phyloP scores from a whole-genome alignment of 2,797 vertebrate genomes.

The Micromesistius poutassou region DNA sequence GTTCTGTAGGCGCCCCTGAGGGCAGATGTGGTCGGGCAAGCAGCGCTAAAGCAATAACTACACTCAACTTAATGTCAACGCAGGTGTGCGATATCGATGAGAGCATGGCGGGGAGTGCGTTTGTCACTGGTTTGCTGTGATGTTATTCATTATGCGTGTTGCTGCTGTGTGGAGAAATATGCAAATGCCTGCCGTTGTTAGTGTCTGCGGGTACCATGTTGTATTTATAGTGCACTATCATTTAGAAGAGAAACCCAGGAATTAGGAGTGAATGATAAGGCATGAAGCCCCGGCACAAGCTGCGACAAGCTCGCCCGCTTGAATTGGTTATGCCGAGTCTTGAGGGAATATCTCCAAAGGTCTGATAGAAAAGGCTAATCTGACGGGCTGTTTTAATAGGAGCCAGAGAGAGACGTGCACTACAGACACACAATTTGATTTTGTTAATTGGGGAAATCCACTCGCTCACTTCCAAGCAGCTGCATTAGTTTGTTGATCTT shows the following conservation, averaged over 20 bases:
- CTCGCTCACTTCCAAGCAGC: neutral
- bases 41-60: no score
- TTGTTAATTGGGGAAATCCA: neutral
- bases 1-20: no score
- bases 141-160: neutral
- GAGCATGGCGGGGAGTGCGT: no score
- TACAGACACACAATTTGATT: neutral
- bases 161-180: neutral
- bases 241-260: neutral
- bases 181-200: no score
- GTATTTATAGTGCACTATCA: neutral
- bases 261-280: neutral
- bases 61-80: no score
- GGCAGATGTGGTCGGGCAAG: no score
- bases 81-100: no score
- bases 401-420: neutral
- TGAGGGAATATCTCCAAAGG: neutral
- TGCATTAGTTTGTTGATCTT: neutral
- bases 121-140: neutral
- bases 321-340: neutral
- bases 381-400: neutral
- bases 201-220: neutral
- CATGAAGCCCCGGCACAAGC: neutral
- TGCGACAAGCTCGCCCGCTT: neutral
- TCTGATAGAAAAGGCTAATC: neutral